A percentile compares a stretch with the other conserved stretches of the same genome.
Evolutionary conservation across 1,140 invertebrate species (phyloP).

Genomic region (Amyelois transitella): DNA sequence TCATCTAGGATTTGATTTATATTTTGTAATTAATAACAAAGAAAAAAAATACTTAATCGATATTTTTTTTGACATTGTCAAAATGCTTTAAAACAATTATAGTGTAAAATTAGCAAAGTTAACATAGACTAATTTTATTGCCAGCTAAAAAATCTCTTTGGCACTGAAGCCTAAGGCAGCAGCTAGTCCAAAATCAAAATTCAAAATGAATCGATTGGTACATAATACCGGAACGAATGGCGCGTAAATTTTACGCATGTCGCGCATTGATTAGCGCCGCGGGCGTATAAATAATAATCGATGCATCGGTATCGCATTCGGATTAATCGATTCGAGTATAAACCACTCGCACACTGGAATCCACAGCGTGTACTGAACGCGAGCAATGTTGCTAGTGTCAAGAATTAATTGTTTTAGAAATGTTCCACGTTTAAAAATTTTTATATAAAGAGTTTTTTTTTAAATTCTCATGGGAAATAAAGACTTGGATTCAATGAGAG

Average conservation of each 20-base stretch:
- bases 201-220: not conserved
- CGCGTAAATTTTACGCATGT: slow-evolving; percentile 35
- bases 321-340: slow-evolving; percentile 27
- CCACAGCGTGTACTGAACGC: slow-evolving; percentile 3
- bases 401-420: not conserved
- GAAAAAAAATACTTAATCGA: slow-evolving; percentile 15
- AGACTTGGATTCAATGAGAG: no score
- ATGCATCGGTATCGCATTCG: slow-evolving; percentile 22
- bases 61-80: no score
- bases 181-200: not conserved
- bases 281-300: slow-evolving; percentile 39
- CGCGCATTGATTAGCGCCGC: slow-evolving; percentile 38
- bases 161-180: no score
- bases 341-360: slow-evolving; percentile 16
- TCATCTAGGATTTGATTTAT: not conserved
- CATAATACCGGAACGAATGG: slow-evolving; percentile 23
- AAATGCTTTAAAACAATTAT: no score
- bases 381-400: not conserved
- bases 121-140: no score
- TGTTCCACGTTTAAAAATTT: not conserved
- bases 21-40: slow-evolving; percentile 12
- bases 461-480: no score
- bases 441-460: no score
- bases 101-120: no score
- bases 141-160: no score